Base-by-base conservation (phyloP, 2,797 vertebrate species). In the Thalassophryne amazonica region DNA sequence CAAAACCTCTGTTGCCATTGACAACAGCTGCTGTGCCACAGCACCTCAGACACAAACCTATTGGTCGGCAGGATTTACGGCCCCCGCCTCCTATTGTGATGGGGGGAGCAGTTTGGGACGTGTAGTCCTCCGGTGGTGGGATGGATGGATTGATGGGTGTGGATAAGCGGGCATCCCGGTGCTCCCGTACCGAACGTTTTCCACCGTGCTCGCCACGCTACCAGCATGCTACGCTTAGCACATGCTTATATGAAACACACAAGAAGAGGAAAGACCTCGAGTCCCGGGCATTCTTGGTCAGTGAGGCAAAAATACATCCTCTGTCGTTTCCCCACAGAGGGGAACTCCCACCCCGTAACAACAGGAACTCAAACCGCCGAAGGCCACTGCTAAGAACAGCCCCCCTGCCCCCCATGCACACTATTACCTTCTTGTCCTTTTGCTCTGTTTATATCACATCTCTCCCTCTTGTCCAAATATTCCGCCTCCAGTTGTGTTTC, bases 1-100 rank as follows among this genome's bases (percentile, higher is more conserved):
- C 67, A 73, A 85, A 89, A 88, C 79, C 89, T 88, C 81, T 73
- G 88, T 92, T 83, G 83, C 88, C 80, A 88, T 67, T 88, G 87
- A 81, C 88, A 76, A 91, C 91, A 80, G 78, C 86, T 80, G 87
- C 84, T 31, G 69, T 76, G 71, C 62, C 76, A 60, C 69, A 72
- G 74, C 60, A 28, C 60, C 40, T 47, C 58, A 51, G 52, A 22
- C 55, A 48, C 52, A 73, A 73, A 63, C 74, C 74, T 43, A 90
- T 87, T 88, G 88, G 88, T 68, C 81, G 71, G 51, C 16, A 33
- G 57, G 72, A 68, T 71, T 73, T 55, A 41, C 8, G 41, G 49
- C 13, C 57, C 21, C 69, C 68, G 43, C 78, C 77, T 35, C 23
- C 34, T 42, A 25, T 53, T 65, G 68, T 63, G 40, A 7, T n/a